Base-by-base conservation (phyloP, 2,113 vertebrate species). In the Marmota flaviventris region DNA sequence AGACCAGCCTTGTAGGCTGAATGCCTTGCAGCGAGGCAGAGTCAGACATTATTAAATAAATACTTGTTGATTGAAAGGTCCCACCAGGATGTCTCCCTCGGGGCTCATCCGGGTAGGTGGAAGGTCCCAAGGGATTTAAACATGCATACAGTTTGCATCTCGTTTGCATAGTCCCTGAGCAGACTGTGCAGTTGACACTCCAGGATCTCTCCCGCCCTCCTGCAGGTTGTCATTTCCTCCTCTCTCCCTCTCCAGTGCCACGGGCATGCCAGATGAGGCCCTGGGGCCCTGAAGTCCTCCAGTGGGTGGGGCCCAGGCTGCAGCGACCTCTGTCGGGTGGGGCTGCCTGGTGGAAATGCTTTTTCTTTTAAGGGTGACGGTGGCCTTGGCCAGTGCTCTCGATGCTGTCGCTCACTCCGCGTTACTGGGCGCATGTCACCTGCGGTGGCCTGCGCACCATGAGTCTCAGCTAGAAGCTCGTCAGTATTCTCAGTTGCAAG, bases 41-140 rank as follows among this genome's bases (percentile, higher is more conserved):
- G 51, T 29, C 77, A 88, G 75, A 81, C 42, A 34, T 97, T 90
- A 96, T 95, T 86, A 89, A 72, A 94, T 93, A 95, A 95, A 94
- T 94, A 93, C 53, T 86, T 97, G 93, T 91, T 97, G 94, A 89
- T 51, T 91, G 83, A 73, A 96, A 96, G 65, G 87, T 91, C 42
- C 18, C 85, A 39, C 25, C n/a, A 83, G 70, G 51, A 89, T 39
- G 77, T 39, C 9, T 48, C 81, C 75, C 20, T 29, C 1, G 61
- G 53, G 14, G n/a, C 79, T 96, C 56, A 91, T 61, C 39, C 93
- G 94, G 85, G 69, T 96, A 63, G 93, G 82, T 84, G 48, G 85
- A 87, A 86, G 82, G 69, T 96, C 79, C 56, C 61, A 39, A n/a
- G 93, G 83, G 73, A 85, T 73, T 91, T 73, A 96, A 95, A 94